phyloP scores from a whole-genome alignment of 1,140 invertebrate genomes.

The Drosophila bocqueti region DNA sequence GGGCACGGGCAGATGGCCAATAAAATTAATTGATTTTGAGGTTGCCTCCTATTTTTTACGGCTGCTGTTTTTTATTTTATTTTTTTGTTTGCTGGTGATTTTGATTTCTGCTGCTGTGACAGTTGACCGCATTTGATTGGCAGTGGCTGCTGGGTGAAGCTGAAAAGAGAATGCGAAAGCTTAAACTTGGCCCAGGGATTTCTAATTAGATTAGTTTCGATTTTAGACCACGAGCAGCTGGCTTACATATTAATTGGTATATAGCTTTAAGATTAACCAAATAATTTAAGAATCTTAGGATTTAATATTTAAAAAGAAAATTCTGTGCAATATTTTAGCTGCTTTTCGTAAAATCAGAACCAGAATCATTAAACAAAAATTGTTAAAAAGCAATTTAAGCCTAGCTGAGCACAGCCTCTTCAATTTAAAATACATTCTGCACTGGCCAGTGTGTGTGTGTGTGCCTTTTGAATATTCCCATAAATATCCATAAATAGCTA shows the following conservation, averaged over 20 bases:
- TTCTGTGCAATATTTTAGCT: too few relatives aligned
- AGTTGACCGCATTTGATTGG: constrained; percentile 70
- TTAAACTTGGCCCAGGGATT: constrained; percentile 24
- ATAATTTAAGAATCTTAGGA: neutral
- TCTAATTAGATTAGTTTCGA: constrained; percentile 40
- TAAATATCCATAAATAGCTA: constrained; percentile 39
- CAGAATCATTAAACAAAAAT: neutral
- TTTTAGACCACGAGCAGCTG: neutral
- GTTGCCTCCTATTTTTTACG: constrained; percentile 52
- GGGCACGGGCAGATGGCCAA: constrained; percentile 51
- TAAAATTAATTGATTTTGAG: constrained; percentile 82
- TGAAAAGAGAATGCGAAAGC: neutral
- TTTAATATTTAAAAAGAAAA: neutral
- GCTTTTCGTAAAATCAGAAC: neutral
- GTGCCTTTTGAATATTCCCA: neutral
- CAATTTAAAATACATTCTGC: neutral
- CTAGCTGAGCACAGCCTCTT: too few relatives aligned
- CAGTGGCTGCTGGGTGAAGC: constrained; percentile 24
- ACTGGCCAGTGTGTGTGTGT: neutral
- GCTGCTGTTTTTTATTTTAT: constrained; percentile 17
- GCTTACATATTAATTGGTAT: too few relatives aligned
- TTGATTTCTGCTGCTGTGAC: constrained; percentile 62
- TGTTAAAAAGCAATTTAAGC: neutral
- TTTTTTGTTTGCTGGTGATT: constrained; percentile 41
- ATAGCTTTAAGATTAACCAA: neutral